Conservation (phyloP, 2,113 vertebrate genomes). For the Piaya cayana region DNA sequence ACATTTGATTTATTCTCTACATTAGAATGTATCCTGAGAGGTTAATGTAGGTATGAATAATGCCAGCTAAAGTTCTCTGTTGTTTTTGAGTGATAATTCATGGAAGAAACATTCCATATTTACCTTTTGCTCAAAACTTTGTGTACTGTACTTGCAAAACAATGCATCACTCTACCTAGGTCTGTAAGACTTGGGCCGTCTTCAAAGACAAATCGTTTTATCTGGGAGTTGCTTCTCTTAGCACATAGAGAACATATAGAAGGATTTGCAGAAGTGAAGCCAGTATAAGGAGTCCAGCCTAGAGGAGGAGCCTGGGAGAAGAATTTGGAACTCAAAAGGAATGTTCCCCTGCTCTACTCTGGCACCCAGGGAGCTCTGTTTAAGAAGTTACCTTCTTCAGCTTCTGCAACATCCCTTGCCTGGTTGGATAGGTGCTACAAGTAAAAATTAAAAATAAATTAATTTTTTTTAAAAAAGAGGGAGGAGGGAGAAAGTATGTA, state of each 20-base stretch:
- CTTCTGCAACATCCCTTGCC: neutral
- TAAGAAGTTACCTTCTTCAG: neutral
- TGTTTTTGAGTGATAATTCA: neutral
- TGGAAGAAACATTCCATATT: neutral
- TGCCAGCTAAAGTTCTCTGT: neutral
- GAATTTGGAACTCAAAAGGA: neutral
- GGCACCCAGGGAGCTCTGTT: neutral
- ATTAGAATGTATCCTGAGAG: neutral
- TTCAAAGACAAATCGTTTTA: neutral
- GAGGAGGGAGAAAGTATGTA: no score
- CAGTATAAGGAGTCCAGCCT: neutral
- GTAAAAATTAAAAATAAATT: neutral
- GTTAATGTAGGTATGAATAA: neutral
- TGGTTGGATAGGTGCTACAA: neutral
- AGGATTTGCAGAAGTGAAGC: neutral
- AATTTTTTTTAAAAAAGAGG: no score
- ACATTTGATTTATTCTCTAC: neutral
- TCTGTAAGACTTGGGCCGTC: neutral
- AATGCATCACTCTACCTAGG: neutral
- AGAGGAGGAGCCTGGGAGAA: neutral
- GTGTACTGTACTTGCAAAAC: neutral
- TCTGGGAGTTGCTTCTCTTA: neutral
- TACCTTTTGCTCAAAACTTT: neutral
- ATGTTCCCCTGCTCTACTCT: neutral
- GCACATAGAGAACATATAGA: fast-evolving